Base-by-base conservation (phyloP, 2,797 vertebrate species). In the Limnodromus scolopaceus region DNA sequence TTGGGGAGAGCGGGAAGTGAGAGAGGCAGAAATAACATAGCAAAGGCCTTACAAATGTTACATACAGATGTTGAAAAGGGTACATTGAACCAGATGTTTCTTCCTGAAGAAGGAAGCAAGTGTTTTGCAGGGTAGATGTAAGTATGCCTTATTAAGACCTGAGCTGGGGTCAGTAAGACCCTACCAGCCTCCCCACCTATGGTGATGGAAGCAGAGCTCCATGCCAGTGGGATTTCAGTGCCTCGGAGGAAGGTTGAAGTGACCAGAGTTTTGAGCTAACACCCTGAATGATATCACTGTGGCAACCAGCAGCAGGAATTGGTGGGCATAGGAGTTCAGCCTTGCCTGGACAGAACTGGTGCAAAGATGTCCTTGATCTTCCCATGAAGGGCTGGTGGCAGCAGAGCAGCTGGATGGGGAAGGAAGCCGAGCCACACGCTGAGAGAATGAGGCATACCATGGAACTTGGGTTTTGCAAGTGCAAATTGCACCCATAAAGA, bases 271-370 rank as follows among this genome's bases (percentile, higher is more conserved):
- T 69, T 77, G 71, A 78, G 46, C 58, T 51, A 32, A 89, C 84
- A 39, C 16, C 34, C 53, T 66, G 25, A 41, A 6, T 28, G 36
- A 1, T 30, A 25, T 25, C 11, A 19, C 38, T 14, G 10, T 7
- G 28, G 17, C 23, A 70, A 10, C 28, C 5, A 9, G 19, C 13
- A 45, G 32, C n/a, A 55, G 34, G 48, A 60, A 19, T 10, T 27
- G 27, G 24, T 27, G 38, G 10, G 46, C 5, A 0, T 11, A 1
- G 0, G 0, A 39, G 14, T 32, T 65, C 46, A 65, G 30, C 32
- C 32, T 39, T 45, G 11, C 22, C 1, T 13, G 51, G 45, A 13
- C 22, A 45, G 39, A 24, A 69, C 24, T 0, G 20, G 19, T 54
- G 39, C 13, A 19, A 41, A 68, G 24, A 8, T n/a, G n/a, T 15